Evolutionary conservation across 2,888 invertebrate species (phyloP).

Genomic region (Podabrus alpinus): DNA sequence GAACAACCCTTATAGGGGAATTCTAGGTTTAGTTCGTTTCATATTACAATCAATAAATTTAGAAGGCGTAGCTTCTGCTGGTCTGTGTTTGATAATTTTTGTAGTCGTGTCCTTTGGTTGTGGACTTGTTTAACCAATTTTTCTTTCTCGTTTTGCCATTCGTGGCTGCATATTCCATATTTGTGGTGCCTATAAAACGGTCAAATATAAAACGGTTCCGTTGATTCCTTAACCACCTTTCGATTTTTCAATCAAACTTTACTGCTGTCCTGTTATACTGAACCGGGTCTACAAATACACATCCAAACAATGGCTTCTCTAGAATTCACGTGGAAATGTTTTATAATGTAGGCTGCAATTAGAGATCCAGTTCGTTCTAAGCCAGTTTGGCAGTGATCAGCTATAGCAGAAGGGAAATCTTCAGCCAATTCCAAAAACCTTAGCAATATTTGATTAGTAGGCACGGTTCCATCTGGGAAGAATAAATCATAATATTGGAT

Average conservation of each 20-base stretch:
- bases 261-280: slow-evolving; percentile 87
- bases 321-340: slow-evolving; percentile 79
- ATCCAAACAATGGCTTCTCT: slow-evolving; percentile 88
- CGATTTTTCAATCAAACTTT: slow-evolving; percentile 67
- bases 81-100: not conserved
- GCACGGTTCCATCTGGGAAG: slow-evolving; percentile 87
- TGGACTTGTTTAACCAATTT: slow-evolving; percentile 22
- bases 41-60: not conserved
- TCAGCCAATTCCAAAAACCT: slow-evolving; percentile 83
- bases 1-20: too few species aligned
- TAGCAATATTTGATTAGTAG: slow-evolving; percentile 75
- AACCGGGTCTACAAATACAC: slow-evolving; percentile 85
- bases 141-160: slow-evolving; percentile 46
- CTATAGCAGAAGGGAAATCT: slow-evolving; percentile 75
- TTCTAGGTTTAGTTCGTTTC: not conserved
- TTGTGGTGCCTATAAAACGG: slow-evolving; percentile 51
- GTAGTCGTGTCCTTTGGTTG: not conserved
- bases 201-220: slow-evolving; percentile 58
- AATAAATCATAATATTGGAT: slow-evolving; percentile 86
- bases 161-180: slow-evolving; percentile 57
- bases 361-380: slow-evolving; percentile 88
- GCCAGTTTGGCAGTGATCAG: slow-evolving; percentile 94
- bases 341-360: slow-evolving; percentile 87
- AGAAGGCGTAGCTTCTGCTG: not conserved
- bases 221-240: slow-evolving; percentile 57